Conservation (phyloP, 2,797 vertebrate species). For the Rallus crepitans region DNA sequence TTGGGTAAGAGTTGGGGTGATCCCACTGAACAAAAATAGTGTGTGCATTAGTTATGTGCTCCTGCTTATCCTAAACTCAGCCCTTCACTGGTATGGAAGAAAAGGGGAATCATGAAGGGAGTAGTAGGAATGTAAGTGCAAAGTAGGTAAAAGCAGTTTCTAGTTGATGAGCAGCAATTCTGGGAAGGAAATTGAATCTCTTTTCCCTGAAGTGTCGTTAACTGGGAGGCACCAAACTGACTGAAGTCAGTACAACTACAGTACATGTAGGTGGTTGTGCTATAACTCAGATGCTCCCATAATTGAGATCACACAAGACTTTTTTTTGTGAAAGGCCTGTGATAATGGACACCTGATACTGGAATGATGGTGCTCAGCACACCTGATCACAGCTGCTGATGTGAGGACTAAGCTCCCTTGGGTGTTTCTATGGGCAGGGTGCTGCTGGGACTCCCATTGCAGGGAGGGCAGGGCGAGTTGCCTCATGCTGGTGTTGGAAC, state of each 20-base stretch:
- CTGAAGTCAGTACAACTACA: rapidly evolving
- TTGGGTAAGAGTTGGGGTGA: not conserved
- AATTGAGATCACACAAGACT: not conserved
- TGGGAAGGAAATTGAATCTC: not conserved
- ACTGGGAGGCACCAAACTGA: not conserved
- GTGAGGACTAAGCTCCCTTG: not conserved
- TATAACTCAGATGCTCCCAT: not conserved
- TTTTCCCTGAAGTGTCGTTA: rapidly evolving
- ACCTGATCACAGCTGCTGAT: not conserved
- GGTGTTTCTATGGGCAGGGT: not conserved
- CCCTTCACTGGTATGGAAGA: not conserved
- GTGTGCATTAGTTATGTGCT: not conserved
- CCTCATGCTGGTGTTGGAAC: not conserved
- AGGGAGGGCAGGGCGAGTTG: not conserved
- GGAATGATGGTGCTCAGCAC: not conserved
- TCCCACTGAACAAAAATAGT: not conserved
- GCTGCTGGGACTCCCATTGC: not conserved
- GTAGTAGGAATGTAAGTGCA: not conserved
- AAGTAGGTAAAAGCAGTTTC: not conserved
- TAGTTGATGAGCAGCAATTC: not conserved
- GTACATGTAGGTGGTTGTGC: not conserved
- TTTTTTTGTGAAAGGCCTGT: not conserved
- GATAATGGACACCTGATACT: not conserved
- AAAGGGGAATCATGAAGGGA: not conserved
- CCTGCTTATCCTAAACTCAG: not conserved